These are phyloP conservation scores for Gambusia yucatana DNA, from an alignment of 2,797 vertebrate species.

Conservation along the genomic window DNA sequence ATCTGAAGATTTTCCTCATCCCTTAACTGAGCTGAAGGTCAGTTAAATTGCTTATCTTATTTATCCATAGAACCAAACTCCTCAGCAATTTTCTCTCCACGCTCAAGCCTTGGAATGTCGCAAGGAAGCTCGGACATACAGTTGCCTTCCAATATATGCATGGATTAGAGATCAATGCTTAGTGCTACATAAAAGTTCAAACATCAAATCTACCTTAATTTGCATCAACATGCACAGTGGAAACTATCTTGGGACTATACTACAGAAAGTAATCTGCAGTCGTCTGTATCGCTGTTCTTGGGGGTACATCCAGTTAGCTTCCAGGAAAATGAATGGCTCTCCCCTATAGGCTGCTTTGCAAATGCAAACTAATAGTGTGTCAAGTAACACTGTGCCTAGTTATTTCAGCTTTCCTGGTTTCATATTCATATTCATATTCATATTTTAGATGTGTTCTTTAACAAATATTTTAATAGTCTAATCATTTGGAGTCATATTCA, in stretches of 20 bases:
- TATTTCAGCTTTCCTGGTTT: neutral
- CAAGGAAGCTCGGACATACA: neutral
- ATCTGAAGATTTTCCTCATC: constrained; percentile 23
- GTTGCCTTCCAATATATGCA: neutral
- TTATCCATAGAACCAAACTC: constrained; percentile 15
- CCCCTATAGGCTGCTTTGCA: neutral
- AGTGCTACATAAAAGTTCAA: neutral
- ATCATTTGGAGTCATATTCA: neutral
- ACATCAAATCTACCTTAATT: neutral
- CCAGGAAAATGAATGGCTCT: neutral
- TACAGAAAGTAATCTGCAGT: neutral
- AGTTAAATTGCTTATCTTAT: constrained; percentile 7
- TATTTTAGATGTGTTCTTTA: neutral
- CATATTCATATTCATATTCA: neutral
- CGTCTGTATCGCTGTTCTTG: neutral
- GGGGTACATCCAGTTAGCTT: neutral
- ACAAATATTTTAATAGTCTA: too few relatives aligned
- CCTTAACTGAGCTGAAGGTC: neutral
- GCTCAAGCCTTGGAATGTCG: neutral
- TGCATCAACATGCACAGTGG: neutral
- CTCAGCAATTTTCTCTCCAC: constrained; percentile 4
- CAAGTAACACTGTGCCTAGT: neutral
- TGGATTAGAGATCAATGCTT: neutral
- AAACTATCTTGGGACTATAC: neutral
- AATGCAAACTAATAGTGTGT: neutral